Evolutionary conservation across 2,797 vertebrate genomes (phyloP), one percentile per base, ranked within the genome.

Genomic region (Podargus strigoides): DNA sequence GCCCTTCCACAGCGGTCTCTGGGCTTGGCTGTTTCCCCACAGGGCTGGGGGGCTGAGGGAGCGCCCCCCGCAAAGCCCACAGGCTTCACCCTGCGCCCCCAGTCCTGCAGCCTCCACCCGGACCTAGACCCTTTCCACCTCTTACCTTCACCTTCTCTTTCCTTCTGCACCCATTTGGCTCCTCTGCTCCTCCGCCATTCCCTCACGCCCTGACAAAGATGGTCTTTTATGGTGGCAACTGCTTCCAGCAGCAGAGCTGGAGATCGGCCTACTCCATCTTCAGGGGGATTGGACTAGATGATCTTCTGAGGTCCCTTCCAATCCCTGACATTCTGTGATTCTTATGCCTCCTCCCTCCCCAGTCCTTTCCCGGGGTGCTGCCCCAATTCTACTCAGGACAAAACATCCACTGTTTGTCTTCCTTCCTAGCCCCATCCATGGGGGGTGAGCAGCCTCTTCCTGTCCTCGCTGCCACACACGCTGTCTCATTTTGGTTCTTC

Each of bases 31-130:
- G 3, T 70, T 32, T 41, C 76, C 23, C 30, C 6, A 6, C 30
- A 46, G 68, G 28, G 24, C 1, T 6, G 34, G 37, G 36, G n/a
- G 12, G 22, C 12, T 27, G 52, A 53, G 73, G 34, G 34, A 36
- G 6, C 6, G 2, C 6, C 26, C 32, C 22, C 5, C 30, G 21
- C 30, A 0, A 1, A 9, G 56, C 1, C 21, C 2, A 17, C 49
- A 32, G 36, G 30, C 15, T 41, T 16, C 42, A 8, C 4, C 21
- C 60, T 12, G n/a, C 22, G 4, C 42, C 42, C 27, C 2, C 34
- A 13, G n/a, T n/a, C n/a, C n/a, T n/a, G n/a, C n/a, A n/a, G 42
- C 11, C 19, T 16, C 42, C 42, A 44, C 42, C 42, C 16, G 42
- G 42, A 44, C 15, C 42, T 15, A 44, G 42, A 44, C 14, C 42